phyloP scores from a whole-genome alignment of 2,888 invertebrate genomes.

The Netelia melanura region DNA sequence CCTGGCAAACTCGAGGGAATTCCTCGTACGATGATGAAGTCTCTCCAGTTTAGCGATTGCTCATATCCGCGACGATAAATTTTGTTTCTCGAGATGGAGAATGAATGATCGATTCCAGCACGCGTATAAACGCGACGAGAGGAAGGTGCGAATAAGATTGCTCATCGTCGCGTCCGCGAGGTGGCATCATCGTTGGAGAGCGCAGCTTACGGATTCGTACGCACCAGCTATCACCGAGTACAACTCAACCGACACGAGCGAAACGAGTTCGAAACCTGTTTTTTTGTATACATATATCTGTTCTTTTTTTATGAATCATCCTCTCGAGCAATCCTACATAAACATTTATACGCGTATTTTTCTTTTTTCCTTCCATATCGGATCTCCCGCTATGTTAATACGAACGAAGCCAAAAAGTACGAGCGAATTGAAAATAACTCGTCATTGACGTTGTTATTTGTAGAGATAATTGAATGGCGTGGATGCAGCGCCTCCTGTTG shows the following conservation, averaged over 20 bases:
- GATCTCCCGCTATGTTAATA: neutral
- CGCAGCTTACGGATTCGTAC: neutral
- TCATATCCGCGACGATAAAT: slow-evolving; percentile 16
- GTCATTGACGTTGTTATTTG: neutral
- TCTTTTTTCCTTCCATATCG: slow-evolving; percentile 4
- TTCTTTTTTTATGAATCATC: slow-evolving; percentile 7
- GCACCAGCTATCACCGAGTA: neutral
- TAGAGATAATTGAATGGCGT: neutral
- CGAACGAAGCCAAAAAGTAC: neutral
- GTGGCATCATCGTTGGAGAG: neutral
- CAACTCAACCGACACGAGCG: neutral
- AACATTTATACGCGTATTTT: neutral
- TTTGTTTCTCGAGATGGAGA: neutral
- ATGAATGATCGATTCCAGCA: neutral
- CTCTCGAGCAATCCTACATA: neutral
- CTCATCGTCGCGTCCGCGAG: neutral
- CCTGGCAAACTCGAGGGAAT: slow-evolving; percentile 3
- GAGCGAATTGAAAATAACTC: neutral
- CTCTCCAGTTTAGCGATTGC: neutral
- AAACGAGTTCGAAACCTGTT: neutral
- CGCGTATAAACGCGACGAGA: neutral
- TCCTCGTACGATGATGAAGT: slow-evolving; percentile 28
- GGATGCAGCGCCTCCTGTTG: neutral
- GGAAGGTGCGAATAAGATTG: slow-evolving; percentile 17
- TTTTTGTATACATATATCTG: neutral